A percentile compares a stretch with the other conserved stretches of the same genome.
Evolutionary conservation across 2,888 invertebrate species (phyloP).

Genomic region (Acholoe squamosa): DNA sequence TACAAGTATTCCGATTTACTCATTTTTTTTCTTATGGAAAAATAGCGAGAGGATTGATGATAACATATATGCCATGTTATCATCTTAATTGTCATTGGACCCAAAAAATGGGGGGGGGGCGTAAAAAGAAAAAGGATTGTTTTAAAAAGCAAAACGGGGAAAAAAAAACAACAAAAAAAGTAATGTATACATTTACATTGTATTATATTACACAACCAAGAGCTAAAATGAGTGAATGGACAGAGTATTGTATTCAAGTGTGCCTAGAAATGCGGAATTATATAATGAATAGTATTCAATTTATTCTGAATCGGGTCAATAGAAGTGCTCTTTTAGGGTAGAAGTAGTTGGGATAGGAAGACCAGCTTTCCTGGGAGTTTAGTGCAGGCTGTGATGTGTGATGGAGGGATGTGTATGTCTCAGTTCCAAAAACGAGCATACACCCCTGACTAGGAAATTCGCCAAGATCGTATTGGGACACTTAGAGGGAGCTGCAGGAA

Average conservation of each 20-base stretch:
- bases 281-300: not conserved
- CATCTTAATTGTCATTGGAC: not conserved
- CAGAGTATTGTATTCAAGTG: not conserved
- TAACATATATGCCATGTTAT: not conserved
- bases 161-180: constrained; percentile 13
- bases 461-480: too few relatives aligned
- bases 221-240: constrained; percentile 14
- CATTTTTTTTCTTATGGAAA: constrained; percentile 16
- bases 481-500: too few relatives aligned
- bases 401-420: too few relatives aligned
- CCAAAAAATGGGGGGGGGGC: not conserved
- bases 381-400: too few relatives aligned
- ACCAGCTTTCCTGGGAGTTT: too few relatives aligned
- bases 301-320: not conserved
- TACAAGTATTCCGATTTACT: constrained; percentile 17
- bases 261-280: not conserved
- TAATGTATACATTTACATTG: not conserved
- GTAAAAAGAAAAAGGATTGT: not conserved
- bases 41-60: not conserved
- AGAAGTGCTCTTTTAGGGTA: constrained; percentile 7
- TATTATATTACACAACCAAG: not conserved
- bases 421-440: too few relatives aligned
- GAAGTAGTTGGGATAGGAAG: too few relatives aligned
- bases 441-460: too few relatives aligned
- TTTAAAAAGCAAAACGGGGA: not conserved